Conservation (phyloP, 1,140 invertebrate genomes). For the Euura saliciscinereae region DNA sequence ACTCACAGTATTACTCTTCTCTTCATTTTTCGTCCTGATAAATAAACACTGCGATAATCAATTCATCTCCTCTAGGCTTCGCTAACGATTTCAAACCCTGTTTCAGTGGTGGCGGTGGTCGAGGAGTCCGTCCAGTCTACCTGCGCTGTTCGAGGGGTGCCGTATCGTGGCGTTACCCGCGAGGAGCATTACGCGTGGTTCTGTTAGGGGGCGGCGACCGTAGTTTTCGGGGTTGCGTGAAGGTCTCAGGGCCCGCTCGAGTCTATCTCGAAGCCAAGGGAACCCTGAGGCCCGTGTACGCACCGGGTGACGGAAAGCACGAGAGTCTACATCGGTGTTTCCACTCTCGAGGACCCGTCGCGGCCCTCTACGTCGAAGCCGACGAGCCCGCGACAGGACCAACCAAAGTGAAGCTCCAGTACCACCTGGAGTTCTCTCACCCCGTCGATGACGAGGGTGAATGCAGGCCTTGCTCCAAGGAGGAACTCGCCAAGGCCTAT, state of each 20-base stretch:
- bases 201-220: constrained; percentile 64
- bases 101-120: constrained; percentile 55
- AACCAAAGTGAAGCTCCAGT: constrained; percentile 65
- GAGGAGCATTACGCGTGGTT: constrained; percentile 74
- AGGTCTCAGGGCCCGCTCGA: constrained; percentile 66
- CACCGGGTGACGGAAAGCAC: constrained; percentile 66
- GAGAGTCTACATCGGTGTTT: constrained; percentile 66
- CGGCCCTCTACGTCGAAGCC: constrained; percentile 76
- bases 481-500: constrained; percentile 77
- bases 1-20: too few relatives aligned
- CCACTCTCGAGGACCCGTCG: constrained; percentile 69
- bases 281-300: constrained; percentile 68
- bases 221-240: constrained; percentile 75
- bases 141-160: constrained; percentile 75
- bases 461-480: constrained; percentile 77
- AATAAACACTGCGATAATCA: too few relatives aligned
- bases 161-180: constrained; percentile 76
- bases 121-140: constrained; percentile 78
- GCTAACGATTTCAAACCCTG: too few relatives aligned
- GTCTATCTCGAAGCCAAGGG: constrained; percentile 74
- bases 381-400: constrained; percentile 44
- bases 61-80: too few relatives aligned
- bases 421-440: constrained; percentile 67
- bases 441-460: constrained; percentile 59
- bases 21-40: too few relatives aligned